Percentiles rank a stretch among this genome's conserved stretches.
phyloP scores from a whole-genome alignment of 2,888 invertebrate species.

The Torymus tubicola region DNA sequence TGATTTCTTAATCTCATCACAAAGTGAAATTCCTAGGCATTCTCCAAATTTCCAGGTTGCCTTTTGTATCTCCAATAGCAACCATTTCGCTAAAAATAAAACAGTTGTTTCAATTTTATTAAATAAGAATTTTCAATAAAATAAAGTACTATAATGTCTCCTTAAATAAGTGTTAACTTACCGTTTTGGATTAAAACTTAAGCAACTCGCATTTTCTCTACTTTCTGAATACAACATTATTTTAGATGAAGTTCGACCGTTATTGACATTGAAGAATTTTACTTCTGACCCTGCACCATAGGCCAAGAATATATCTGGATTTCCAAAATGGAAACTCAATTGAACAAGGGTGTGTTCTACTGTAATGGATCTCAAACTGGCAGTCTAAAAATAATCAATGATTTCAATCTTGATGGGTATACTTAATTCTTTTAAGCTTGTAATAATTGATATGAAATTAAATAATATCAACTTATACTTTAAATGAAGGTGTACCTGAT shows the following conservation, averaged over 20 bases:
- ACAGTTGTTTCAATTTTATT: background rate
- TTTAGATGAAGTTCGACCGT: slow-evolving; percentile 63
- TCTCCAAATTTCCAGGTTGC: slow-evolving; percentile 71
- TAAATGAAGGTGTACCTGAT: slow-evolving; percentile 64
- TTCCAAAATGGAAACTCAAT: slow-evolving; percentile 69
- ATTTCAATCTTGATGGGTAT: background rate
- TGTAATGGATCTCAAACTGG: slow-evolving; percentile 65
- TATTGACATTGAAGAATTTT: slow-evolving; percentile 68
- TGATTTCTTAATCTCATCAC: slow-evolving; percentile 2
- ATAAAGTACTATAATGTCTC: too few relatives aligned
- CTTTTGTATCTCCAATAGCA: slow-evolving; percentile 69
- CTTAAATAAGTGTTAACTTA: slow-evolving; percentile 55
- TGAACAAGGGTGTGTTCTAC: slow-evolving; percentile 69
- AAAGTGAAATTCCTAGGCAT: slow-evolving; percentile 63
- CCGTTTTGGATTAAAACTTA: slow-evolving; percentile 72
- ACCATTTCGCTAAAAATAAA: slow-evolving; percentile 67
- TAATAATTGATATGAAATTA: background rate
- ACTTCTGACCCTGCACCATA: slow-evolving; percentile 69
- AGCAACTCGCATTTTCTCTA: slow-evolving; percentile 66
- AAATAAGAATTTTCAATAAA: too few relatives aligned
- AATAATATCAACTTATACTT: background rate
- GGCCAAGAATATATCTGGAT: slow-evolving; percentile 69
- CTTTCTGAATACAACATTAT: slow-evolving; percentile 66
- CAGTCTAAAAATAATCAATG: slow-evolving; percentile 61
- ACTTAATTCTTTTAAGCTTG: background rate